Conservation (phyloP, 2,113 vertebrate genomes). For the Hemichromis elongatus region DNA sequence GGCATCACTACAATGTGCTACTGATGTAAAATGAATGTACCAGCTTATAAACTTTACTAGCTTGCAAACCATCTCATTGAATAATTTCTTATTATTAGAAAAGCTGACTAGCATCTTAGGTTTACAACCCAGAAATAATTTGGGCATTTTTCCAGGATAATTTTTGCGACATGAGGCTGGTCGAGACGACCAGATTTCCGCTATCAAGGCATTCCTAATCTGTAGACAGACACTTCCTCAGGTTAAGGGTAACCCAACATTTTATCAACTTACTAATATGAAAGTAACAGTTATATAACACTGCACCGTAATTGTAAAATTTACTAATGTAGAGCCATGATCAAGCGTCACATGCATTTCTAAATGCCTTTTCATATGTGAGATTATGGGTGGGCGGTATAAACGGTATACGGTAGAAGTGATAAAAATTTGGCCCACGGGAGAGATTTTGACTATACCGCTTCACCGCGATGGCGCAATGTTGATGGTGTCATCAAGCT, state of each 20-base stretch:
- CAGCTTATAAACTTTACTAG: not conserved
- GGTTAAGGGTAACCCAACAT: not conserved
- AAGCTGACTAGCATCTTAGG: not conserved
- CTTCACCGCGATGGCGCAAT: no score
- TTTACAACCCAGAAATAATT: not conserved
- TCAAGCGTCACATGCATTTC: not conserved
- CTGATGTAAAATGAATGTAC: not conserved
- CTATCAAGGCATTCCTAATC: not conserved
- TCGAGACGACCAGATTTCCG: not conserved
- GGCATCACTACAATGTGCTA: not conserved
- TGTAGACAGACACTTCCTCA: not conserved
- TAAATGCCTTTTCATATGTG: not conserved
- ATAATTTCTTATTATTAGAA: not conserved
- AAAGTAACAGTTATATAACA: not conserved
- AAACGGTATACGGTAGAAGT: no score
- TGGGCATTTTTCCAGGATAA: not conserved
- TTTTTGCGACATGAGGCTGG: rapidly evolving
- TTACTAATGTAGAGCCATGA: not conserved
- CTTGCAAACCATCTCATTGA: not conserved
- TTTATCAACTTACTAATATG: not conserved
- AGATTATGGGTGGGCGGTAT: no score
- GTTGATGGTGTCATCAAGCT: no score
- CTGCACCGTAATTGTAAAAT: not conserved
- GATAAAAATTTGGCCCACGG: no score
- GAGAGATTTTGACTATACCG: no score